Percentiles rank a stretch among this genome's conserved stretches.
Conservation (phyloP, 2,113 vertebrate species). For the Cervus canadensis region DNA sequence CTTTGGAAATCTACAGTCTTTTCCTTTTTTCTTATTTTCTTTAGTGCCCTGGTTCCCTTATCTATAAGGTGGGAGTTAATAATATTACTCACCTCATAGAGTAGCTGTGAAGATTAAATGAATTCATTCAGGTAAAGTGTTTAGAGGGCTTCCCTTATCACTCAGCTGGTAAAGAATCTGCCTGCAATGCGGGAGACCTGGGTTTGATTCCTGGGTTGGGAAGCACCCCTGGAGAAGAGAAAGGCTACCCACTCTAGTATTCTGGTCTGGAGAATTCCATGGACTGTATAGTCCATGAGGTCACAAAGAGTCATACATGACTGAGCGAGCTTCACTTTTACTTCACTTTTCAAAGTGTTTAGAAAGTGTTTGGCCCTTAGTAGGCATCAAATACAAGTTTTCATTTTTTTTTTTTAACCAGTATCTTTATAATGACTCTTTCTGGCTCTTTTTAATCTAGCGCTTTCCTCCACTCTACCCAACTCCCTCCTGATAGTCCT, state of each 20-base stretch:
- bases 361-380: background rate
- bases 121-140: background rate
- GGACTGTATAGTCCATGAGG: background rate
- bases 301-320: background rate
- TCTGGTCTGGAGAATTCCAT: background rate
- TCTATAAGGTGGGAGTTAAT: background rate
- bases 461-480: background rate
- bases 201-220: background rate
- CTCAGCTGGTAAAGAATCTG: background rate
- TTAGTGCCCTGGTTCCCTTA: background rate
- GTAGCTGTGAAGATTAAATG: background rate
- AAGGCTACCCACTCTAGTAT: background rate
- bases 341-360: background rate
- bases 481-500: background rate
- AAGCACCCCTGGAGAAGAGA: background rate
- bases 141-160: background rate
- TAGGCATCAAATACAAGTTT: background rate
- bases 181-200: background rate
- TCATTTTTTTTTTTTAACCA: background rate
- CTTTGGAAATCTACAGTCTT: background rate
- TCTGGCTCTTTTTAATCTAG: background rate
- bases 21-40: background rate
- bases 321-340: background rate
- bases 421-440: background rate
- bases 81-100: background rate